Evolutionary conservation across 2,888 invertebrate species (phyloP), one percentile per base, ranked within the genome.

Genomic region (Ormyrus thymus): DNA sequence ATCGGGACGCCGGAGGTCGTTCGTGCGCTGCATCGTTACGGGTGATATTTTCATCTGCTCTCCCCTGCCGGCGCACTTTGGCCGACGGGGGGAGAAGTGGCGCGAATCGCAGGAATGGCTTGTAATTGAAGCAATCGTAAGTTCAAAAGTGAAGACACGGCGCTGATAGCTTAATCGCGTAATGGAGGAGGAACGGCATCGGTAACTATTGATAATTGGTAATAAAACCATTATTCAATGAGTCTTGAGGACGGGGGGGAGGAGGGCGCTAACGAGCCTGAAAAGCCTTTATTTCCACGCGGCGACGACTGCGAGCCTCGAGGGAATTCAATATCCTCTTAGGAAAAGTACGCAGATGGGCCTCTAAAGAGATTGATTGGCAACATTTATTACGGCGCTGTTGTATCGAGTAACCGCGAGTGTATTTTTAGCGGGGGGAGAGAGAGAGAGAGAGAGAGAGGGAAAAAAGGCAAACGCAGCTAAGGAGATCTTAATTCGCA

Each of bases 201-300:
- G 61, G 62, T 50, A 62, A 69, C 56, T 51, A 78, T 78, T 75
- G 80, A 68, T 81, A 78, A 80, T 81, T 72, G 80, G 70, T 72
- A 75, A 81, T 81, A 78, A 78, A 81, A 75, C 53, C 75, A 81
- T 81, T 78, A 78, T 78, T 81, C 78, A 75, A 80, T 77, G 64
- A 70, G 70, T 64, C 69, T 50, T 51, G 10, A 51, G 43, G 29
- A 45, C 61, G 46, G 29, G 61, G 61, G n/a, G n/a, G 8, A 48
- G 43, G 7, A 7, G 45, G 53, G 70, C 64, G 74, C 70, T 79
- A 79, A 79, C 76, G 62, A 79, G 71, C 43, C 58, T 59, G 48
- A 55, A 59, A 61, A 56, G 13, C 53, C 53, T 11, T 50, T 64
- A 53, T 62, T 55, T 69, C 15, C 29, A 56, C 9, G 11, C 61